Evolutionary conservation across 1,140 invertebrate species (phyloP).

Genomic region (Gerris buenoi): DNA sequence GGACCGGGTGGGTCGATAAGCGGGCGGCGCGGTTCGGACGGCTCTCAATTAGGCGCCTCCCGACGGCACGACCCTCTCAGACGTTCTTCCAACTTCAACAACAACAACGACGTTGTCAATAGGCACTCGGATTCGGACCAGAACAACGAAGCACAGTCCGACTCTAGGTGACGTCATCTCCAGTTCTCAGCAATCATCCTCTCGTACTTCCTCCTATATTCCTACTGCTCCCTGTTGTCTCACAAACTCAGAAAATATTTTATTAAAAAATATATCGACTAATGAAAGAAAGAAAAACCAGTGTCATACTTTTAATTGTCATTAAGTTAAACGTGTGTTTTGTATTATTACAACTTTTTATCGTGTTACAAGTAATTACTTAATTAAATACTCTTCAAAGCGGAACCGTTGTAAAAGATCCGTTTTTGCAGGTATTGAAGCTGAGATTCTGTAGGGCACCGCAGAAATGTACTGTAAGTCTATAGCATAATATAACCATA

Average conservation of each 20-base stretch:
- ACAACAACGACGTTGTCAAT: slow-evolving; percentile 15
- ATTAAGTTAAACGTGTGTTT: too few species aligned
- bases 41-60: slow-evolving; percentile 36
- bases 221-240: background rate
- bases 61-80: slow-evolving; percentile 9
- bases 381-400: too few species aligned
- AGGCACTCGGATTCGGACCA: slow-evolving; percentile 34
- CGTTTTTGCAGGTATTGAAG: too few species aligned
- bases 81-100: slow-evolving; percentile 18
- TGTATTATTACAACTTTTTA: too few species aligned
- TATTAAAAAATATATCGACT: background rate
- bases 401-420: too few species aligned
- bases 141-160: slow-evolving; percentile 31
- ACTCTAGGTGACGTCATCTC: slow-evolving; percentile 36
- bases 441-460: too few species aligned
- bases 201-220: background rate
- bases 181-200: background rate
- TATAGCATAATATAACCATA: too few species aligned
- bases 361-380: too few species aligned
- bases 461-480: too few species aligned
- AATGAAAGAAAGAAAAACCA: too few species aligned
- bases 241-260: background rate
- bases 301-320: too few species aligned
- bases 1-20: slow-evolving; percentile 13
- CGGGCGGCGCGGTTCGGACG: slow-evolving; percentile 43